phyloP scores from a whole-genome alignment of 2,888 invertebrate genomes.

The Chironomus riparius region DNA sequence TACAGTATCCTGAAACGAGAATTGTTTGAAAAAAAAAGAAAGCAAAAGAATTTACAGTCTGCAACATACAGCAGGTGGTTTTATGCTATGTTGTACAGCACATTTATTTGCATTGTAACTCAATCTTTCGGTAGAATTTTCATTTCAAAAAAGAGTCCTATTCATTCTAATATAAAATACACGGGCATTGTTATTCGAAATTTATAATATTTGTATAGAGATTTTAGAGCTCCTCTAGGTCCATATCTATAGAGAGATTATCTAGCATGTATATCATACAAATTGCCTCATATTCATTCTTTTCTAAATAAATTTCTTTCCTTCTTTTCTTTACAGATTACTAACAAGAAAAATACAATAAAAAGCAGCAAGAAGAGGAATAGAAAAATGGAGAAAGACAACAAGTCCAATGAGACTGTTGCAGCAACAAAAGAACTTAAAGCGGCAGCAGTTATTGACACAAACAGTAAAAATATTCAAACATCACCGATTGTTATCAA shows the following conservation, averaged over 20 bases:
- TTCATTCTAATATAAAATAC: background rate
- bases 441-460: background rate
- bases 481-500: conserved; percentile 19
- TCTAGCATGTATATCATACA: background rate
- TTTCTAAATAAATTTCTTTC: background rate
- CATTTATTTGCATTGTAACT: conserved; percentile 25
- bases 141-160: background rate
- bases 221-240: background rate
- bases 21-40: background rate
- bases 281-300: conserved; percentile 12
- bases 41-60: background rate
- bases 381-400: conserved; percentile 15
- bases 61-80: conserved; percentile 18
- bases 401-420: background rate
- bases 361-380: background rate
- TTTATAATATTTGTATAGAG: background rate
- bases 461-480: conserved; percentile 1
- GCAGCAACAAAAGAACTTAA: background rate
- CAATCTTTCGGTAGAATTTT: conserved; percentile 14
- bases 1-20: background rate
- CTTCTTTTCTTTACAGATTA: conserved; percentile 5
- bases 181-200: background rate
- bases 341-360: background rate
- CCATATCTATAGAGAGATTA: background rate
- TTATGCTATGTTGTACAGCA: conserved; percentile 8